Evolutionary conservation across 2,113 vertebrate species (phyloP), one percentile per base, ranked within the genome.

Genomic region (Reinhardtius hippoglossoides): DNA sequence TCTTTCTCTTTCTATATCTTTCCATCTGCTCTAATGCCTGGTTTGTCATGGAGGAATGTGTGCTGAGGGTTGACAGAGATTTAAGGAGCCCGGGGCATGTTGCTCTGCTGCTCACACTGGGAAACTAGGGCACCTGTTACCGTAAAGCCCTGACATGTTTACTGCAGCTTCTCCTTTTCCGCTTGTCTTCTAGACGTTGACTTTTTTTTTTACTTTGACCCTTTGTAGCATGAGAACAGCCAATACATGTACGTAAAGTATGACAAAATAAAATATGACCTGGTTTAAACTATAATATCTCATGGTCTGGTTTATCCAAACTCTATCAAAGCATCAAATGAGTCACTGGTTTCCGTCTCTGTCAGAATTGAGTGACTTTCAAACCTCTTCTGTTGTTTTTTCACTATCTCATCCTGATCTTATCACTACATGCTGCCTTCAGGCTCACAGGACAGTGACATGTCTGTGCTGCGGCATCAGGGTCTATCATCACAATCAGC

Each of bases 101-200:
- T 27, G 15, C 48, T 67, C 16, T 26, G 48, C 27, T 69, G 8
- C 67, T 76, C 65, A 55, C 14, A 57, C 21, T 57, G 70, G 31
- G 54, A 82, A 87, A 80, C 21, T 12, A 26, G 4, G n/a, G 82
- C 88, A 90, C 89, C 89, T 92, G 85, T 85, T 88, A 64, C 37
- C 20, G 2, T 66, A 75, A 77, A 40, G n/a, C 21, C 24, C 6
- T 13, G 18, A 54, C 31, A 55, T 66, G 12, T 63, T 77, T 35
- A 35, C 20, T 2, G 52, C 5, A 69, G 15, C 4, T 40, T 72
- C 12, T 5, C 5, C 21, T 58, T 35, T 55, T 27, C 7, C 18
- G 57, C 15, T 60, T 31, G 18, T 42, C 9, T 10, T 70, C 0
- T 16, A 15, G 13, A 31, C 5, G 2, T 60, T 20, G 23, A 12